Percentiles rank a stretch among this genome's conserved stretches.
These are phyloP conservation scores for Chunga burmeisteri DNA, from an alignment of 2,113 vertebrate species.

Conservation along the genomic window DNA sequence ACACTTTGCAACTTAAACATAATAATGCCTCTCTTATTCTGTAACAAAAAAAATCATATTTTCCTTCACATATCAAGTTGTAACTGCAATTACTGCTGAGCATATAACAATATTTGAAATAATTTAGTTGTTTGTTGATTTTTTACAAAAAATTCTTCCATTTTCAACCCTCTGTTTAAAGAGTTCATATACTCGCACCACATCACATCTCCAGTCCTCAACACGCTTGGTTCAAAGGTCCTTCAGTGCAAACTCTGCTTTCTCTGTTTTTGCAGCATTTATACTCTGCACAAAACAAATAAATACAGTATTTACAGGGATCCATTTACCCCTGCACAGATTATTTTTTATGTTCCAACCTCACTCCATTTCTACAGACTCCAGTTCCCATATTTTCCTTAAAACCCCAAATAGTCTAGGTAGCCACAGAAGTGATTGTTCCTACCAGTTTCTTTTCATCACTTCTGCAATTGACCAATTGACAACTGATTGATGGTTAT, in stretches of 20 bases:
- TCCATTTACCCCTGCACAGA: not conserved
- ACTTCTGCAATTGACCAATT: constrained; percentile 97
- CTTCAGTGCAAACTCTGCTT: not conserved
- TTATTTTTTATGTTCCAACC: constrained; percentile 38
- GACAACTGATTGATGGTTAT: constrained; percentile 99
- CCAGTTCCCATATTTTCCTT: constrained; percentile 88
- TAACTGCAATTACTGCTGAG: not conserved
- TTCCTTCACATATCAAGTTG: not conserved
- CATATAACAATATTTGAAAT: not conserved
- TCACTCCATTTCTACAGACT: constrained; percentile 77
- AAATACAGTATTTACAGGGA: not conserved
- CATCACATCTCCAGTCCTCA: not conserved
- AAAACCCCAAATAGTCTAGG: constrained; percentile 85
- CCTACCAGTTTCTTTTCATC: constrained; percentile 91
- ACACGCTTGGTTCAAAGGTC: not conserved
- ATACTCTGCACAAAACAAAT: accelerated
- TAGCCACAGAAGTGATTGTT: constrained; percentile 90
- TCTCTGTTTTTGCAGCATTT: not conserved
- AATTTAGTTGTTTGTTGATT: not conserved
- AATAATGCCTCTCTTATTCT: not conserved
- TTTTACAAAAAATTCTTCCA: not conserved
- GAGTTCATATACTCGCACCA: not conserved
- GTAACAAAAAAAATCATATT: not conserved
- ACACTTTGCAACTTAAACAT: not conserved
- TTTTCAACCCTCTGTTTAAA: not conserved